phyloP scores from a whole-genome alignment of 2,888 invertebrate species.

The Acholoe squamosa region DNA sequence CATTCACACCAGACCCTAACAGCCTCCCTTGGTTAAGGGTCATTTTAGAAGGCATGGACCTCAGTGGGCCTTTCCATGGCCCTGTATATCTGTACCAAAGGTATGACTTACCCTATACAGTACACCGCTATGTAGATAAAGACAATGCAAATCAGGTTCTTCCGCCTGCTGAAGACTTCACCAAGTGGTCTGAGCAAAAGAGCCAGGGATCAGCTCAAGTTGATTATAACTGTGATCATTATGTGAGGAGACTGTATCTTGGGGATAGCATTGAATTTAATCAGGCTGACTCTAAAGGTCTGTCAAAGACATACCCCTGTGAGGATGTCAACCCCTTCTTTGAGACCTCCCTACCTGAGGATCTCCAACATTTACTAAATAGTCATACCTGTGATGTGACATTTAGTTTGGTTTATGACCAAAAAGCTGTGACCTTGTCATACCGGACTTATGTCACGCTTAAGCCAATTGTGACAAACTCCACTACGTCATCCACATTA shows the following conservation, averaged over 20 bases:
- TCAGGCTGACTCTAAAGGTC: not conserved
- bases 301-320: not conserved
- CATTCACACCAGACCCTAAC: not conserved
- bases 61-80: not conserved
- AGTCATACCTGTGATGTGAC: not conserved
- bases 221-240: not conserved
- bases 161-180: not conserved
- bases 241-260: not conserved
- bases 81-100: not conserved
- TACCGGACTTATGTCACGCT: not conserved
- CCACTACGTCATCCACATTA: not conserved
- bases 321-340: not conserved
- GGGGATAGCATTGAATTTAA: not conserved
- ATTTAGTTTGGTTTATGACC: not conserved
- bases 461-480: not conserved
- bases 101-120: not conserved
- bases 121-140: not conserved
- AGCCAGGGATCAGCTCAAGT: not conserved
- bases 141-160: not conserved
- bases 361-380: not conserved
- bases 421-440: not conserved
- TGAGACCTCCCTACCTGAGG: not conserved
- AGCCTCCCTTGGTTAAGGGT: not conserved
- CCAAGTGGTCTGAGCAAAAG: not conserved
- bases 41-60: not conserved